Evolutionary conservation across 2,113 vertebrate genomes (phyloP).

Genomic region (Tenebrosternarchus preto): DNA sequence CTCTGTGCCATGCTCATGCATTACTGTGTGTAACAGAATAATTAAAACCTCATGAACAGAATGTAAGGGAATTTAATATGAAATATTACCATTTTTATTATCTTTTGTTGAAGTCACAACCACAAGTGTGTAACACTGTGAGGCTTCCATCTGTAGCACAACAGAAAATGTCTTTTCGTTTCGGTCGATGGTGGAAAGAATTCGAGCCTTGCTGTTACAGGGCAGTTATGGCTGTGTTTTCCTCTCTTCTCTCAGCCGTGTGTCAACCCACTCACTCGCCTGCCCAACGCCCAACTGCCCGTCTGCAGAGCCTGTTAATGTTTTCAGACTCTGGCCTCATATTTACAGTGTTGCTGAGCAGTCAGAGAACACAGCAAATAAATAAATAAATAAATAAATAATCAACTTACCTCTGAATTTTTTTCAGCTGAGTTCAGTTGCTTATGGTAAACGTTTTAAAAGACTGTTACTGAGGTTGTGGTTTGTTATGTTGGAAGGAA

Average conservation of each 20-base stretch:
- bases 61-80: too few relatives aligned
- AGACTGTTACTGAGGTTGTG: neutral
- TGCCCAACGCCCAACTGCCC: neutral
- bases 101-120: conserved; percentile 13
- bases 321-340: conserved; percentile 10
- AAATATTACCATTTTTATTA: neutral
- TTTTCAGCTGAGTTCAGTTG: neutral
- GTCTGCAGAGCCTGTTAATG: neutral
- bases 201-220: conserved; percentile 8
- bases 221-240: neutral
- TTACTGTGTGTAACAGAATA: neutral
- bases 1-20: neutral
- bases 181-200: conserved; percentile 1
- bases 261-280: neutral
- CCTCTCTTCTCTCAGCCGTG: neutral
- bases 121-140: neutral
- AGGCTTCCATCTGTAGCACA: neutral
- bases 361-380: neutral
- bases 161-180: neutral
- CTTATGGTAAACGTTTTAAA: neutral
- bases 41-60: too few relatives aligned
- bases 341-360: neutral
- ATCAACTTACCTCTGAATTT: neutral
- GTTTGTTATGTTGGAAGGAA: conserved; percentile 7
- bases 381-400: too few relatives aligned